Conservation (phyloP, 2,797 vertebrate species). For the Malacoraja senta region DNA sequence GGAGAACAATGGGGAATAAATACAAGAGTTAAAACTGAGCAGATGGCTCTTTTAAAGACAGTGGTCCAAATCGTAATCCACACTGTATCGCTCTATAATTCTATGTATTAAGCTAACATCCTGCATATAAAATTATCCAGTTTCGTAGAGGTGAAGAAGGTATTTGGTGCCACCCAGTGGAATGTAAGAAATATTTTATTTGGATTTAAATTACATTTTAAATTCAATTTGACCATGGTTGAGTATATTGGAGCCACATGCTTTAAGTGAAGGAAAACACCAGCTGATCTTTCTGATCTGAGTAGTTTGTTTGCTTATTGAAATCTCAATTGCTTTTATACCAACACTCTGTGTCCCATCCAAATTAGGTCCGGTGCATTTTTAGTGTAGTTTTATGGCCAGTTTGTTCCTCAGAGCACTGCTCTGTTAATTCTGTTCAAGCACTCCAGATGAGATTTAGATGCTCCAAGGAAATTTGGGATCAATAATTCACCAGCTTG, state of each 20-base stretch:
- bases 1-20: background rate
- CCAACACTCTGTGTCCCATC: background rate
- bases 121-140: background rate
- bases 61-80: background rate
- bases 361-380: background rate
- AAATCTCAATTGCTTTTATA: background rate
- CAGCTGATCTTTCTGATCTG: background rate
- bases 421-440: background rate
- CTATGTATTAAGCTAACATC: background rate
- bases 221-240: background rate
- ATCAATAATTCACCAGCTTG: background rate
- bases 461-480: background rate
- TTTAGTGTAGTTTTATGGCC: background rate
- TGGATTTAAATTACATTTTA: background rate
- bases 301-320: background rate
- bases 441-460: background rate
- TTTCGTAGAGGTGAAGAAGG: background rate
- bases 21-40: background rate
- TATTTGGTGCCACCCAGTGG: constrained; percentile 20
- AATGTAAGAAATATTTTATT: background rate
- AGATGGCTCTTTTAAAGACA: background rate
- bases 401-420: background rate
- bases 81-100: background rate
- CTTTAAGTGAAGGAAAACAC: background rate
- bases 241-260: background rate